Evolutionary conservation across 1,140 invertebrate genomes (phyloP).

Genomic region (Octopus sinensis): DNA sequence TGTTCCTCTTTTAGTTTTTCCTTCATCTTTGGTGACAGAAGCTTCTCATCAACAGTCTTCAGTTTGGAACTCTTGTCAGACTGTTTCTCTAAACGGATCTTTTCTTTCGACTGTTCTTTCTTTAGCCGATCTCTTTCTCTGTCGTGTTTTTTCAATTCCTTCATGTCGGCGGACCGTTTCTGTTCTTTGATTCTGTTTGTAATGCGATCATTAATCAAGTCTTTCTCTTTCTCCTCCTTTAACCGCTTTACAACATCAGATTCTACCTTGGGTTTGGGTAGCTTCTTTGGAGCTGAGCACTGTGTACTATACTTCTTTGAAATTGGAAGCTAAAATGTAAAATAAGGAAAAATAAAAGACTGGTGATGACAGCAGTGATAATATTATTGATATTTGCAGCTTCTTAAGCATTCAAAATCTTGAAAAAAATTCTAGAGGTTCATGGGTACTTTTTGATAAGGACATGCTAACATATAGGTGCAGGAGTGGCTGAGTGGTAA

Average conservation of each 20-base stretch:
- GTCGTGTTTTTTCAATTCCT: background rate
- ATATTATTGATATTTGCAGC: background rate
- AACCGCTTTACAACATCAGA: background rate
- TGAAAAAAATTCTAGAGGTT: too few relatives aligned
- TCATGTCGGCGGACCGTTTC: background rate
- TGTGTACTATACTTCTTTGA: slow-evolving; percentile 11
- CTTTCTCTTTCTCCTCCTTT: slow-evolving; percentile 13
- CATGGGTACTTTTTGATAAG: too few relatives aligned
- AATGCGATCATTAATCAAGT: background rate
- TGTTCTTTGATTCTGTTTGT: background rate
- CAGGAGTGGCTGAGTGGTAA: too few relatives aligned
- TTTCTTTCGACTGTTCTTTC: background rate
- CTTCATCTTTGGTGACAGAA: background rate
- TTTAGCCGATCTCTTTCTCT: background rate
- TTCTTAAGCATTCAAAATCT: too few relatives aligned
- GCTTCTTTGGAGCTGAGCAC: slow-evolving; percentile 9
- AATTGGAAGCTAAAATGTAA: background rate
- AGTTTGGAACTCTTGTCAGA: background rate
- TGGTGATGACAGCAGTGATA: background rate
- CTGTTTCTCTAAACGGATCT: background rate
- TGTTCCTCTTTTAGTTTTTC: background rate
- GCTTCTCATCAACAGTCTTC: background rate
- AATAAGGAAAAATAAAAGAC: background rate
- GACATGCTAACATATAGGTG: too few relatives aligned
- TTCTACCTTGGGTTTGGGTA: background rate